phyloP scores from a whole-genome alignment of 1,140 invertebrate species.

The Plodia interpunctella region DNA sequence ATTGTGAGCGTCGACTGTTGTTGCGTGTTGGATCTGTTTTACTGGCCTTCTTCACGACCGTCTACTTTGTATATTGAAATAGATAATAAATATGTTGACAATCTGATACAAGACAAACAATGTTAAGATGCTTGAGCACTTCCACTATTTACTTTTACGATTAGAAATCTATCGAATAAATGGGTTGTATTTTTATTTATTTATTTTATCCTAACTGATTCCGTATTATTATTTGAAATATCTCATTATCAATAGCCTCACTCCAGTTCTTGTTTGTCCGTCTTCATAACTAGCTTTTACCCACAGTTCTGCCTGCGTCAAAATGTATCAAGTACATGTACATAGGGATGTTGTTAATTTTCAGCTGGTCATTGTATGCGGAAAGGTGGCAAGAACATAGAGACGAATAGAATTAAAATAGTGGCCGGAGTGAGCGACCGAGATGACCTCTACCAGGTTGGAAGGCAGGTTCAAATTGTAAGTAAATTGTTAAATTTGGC shows the following conservation, averaged over 20 bases:
- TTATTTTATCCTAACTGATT: too few relatives aligned
- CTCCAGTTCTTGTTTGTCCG: too few relatives aligned
- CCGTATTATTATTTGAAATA: too few relatives aligned
- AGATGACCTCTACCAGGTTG: constrained; percentile 31
- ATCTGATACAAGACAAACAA: neutral
- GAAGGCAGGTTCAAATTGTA: constrained; percentile 39
- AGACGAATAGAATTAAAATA: constrained; percentile 43
- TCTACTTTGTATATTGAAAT: neutral
- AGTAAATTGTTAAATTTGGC: constrained; percentile 28
- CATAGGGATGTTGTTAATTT: too few relatives aligned
- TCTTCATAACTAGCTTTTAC: too few relatives aligned
- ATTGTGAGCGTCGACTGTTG: constrained; percentile 2
- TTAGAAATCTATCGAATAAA: too few relatives aligned
- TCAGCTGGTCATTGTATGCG: constrained; percentile 65
- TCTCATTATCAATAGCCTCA: too few relatives aligned
- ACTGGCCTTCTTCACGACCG: neutral
- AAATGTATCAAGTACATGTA: too few relatives aligned
- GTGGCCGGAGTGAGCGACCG: constrained; percentile 48
- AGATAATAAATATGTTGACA: neutral
- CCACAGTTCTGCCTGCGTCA: too few relatives aligned
- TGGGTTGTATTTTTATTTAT: too few relatives aligned
- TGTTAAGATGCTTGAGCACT: neutral
- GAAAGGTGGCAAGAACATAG: constrained; percentile 31
- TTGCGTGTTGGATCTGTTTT: constrained; percentile 5
- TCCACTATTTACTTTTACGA: neutral